These are phyloP conservation scores for Aphaenogaster rudis DNA, from an alignment of 1,140 invertebrate genomes.

Conservation along the genomic window DNA sequence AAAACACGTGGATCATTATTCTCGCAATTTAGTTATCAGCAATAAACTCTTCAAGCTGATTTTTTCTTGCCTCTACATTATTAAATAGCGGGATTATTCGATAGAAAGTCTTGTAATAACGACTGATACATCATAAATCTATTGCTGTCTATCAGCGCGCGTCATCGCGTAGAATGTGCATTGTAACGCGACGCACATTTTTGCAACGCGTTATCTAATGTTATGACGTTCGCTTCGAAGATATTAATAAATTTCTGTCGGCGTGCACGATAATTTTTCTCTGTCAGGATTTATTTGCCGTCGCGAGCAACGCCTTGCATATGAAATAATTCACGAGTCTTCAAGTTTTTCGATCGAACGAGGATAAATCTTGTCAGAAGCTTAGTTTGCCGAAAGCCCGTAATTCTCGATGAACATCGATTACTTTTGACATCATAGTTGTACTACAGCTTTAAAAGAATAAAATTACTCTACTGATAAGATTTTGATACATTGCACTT, in stretches of 20 bases:
- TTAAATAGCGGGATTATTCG: conserved; percentile 11
- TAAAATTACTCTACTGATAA: background rate
- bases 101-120: conserved; percentile 23
- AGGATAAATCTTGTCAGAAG: background rate
- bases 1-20: background rate
- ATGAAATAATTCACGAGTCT: background rate
- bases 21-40: background rate
- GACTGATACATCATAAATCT: conserved; percentile 19
- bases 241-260: conserved; percentile 40
- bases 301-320: background rate
- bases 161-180: background rate
- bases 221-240: conserved; percentile 25
- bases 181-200: conserved; percentile 15
- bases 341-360: background rate
- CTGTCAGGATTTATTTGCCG: background rate
- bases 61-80: background rate
- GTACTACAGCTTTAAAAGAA: background rate
- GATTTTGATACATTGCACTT: background rate
- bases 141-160: background rate
- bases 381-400: background rate
- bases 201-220: conserved; percentile 30
- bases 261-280: background rate
- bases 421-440: background rate
- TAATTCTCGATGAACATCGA: background rate
- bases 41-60: background rate